phyloP scores from a whole-genome alignment of 1,140 invertebrate genomes.

The Cotesia vestalis region DNA sequence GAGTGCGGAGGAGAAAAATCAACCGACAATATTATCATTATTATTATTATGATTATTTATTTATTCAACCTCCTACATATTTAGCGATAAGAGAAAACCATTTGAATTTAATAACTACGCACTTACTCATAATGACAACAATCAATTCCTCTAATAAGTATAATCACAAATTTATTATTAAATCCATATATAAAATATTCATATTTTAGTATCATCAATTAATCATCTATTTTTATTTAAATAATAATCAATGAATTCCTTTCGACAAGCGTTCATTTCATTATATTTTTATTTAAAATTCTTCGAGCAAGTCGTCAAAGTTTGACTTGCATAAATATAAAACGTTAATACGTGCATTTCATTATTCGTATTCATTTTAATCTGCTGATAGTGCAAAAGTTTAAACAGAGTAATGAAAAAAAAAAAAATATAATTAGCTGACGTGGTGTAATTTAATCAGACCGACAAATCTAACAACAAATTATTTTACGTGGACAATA shows the following conservation, averaged over 20 bases:
- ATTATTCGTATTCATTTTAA: neutral
- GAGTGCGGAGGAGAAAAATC: neutral
- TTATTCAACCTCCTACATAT: neutral
- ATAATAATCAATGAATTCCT: neutral
- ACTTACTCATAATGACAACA: constrained; percentile 6
- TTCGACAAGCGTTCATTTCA: neutral
- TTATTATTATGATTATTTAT: too few relatives aligned
- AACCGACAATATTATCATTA: constrained; percentile 2
- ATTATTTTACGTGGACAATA: too few relatives aligned
- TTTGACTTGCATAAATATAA: neutral
- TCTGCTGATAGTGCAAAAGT: constrained; percentile 8
- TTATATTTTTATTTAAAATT: neutral
- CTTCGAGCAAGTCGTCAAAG: neutral
- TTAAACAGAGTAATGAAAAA: neutral
- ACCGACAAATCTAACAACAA: too few relatives aligned
- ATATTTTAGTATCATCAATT: too few relatives aligned
- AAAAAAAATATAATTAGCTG: constrained; percentile 3
- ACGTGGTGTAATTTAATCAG: too few relatives aligned
- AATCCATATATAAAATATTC: too few relatives aligned
- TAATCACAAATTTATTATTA: too few relatives aligned
- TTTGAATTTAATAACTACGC: constrained; percentile 16
- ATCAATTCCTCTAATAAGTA: neutral
- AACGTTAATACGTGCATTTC: neutral
- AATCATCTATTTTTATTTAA: too few relatives aligned
- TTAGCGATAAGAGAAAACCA: constrained; percentile 4